These are phyloP conservation scores for Hormaphis cornu DNA, from an alignment of 1,140 invertebrate genomes.

Conservation along the genomic window DNA sequence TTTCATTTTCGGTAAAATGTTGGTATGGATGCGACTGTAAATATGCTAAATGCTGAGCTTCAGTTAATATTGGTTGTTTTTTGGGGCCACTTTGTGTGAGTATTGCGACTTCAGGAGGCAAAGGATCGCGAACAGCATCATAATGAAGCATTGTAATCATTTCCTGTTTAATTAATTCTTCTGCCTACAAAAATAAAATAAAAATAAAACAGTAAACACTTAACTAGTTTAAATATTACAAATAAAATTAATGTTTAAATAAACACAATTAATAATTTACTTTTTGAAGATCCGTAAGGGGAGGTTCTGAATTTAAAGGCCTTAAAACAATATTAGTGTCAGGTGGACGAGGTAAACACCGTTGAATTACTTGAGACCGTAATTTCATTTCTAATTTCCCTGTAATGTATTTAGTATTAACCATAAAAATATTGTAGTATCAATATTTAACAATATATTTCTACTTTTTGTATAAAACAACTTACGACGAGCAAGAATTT, in stretches of 20 bases:
- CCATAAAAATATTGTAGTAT: constrained; percentile 24
- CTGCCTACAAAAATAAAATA: constrained; percentile 53
- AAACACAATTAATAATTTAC: constrained; percentile 39
- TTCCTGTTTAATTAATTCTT: constrained; percentile 93
- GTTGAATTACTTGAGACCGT: constrained; percentile 80
- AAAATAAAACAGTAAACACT: no score
- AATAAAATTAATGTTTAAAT: no score
- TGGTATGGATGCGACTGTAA: constrained; percentile 79
- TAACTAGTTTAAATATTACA: no score
- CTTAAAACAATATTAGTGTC: constrained; percentile 79
- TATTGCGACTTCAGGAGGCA: constrained; percentile 35
- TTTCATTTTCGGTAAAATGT: constrained; percentile 59
- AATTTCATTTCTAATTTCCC: constrained; percentile 59
- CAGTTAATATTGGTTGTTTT: constrained; percentile 38
- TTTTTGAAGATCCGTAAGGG: constrained; percentile 77
- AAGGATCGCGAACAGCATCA: constrained; percentile 63
- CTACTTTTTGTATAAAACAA: not conserved
- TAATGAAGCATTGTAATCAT: constrained; percentile 93
- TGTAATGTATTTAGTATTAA: constrained; percentile 33
- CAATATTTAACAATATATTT: not conserved
- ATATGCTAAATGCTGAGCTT: constrained; percentile 64
- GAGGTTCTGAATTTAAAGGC: constrained; percentile 57
- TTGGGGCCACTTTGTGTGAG: constrained; percentile 28
- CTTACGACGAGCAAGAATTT: constrained; percentile 18
- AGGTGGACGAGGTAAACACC: constrained; percentile 74